phyloP scores from a whole-genome alignment of 1,140 invertebrate genomes.

The Drosophila kohkoa region DNA sequence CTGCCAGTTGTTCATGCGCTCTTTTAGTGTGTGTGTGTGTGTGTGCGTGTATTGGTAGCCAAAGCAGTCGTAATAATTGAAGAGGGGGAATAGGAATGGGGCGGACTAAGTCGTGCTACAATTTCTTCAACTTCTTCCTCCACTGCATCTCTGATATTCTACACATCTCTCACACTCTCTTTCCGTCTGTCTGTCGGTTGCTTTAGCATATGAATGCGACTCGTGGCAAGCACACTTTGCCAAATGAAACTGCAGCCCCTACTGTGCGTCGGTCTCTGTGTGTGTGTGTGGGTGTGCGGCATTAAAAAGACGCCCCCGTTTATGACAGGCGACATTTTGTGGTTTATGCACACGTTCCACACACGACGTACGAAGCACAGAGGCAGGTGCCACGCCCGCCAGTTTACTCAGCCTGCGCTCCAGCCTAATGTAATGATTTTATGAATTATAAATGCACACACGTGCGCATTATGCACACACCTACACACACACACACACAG shows the following conservation, averaged over 20 bases:
- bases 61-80: conserved; percentile 53
- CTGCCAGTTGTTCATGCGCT: background rate
- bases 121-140: conserved; percentile 1
- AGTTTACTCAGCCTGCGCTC: background rate
- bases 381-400: conserved; percentile 22
- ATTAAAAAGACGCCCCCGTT: conserved; percentile 77
- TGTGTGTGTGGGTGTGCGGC: conserved; percentile 29
- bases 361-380: conserved; percentile 19
- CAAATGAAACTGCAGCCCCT: conserved; percentile 72
- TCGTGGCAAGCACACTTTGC: conserved; percentile 63
- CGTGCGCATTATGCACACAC: conserved; percentile 56
- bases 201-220: too few species aligned
- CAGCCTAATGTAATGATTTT: conserved; percentile 81
- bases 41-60: conserved; percentile 12
- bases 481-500: conserved; percentile 3
- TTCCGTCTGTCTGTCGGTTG: background rate
- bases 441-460: conserved; percentile 83
- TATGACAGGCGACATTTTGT: conserved; percentile 81
- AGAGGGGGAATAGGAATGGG: background rate
- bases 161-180: background rate
- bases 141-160: conserved; percentile 25
- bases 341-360: conserved; percentile 79
- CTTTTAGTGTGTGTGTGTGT: too few species aligned
- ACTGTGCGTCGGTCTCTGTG: background rate
- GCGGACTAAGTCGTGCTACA: too few species aligned